Conservation (phyloP, 2,113 vertebrate species). For the Laticauda colubrina region DNA sequence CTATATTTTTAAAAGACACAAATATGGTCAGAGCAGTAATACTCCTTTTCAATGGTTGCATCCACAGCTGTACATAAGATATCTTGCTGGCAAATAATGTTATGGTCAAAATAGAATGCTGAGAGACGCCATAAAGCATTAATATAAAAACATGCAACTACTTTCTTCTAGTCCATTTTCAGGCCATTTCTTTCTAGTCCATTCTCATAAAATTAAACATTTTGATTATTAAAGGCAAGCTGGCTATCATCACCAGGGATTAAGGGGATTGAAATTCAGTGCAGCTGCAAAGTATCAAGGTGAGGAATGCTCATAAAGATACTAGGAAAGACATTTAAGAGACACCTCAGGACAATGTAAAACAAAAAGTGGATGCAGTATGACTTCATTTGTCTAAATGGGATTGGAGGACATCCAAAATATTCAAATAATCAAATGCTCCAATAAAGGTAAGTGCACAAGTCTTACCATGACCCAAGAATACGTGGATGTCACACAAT, state of each 20-base stretch:
- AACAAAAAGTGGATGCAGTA: constrained; percentile 16
- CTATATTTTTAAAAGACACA: background rate
- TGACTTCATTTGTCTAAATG: constrained; percentile 31
- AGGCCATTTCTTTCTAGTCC: background rate
- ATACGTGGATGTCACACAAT: constrained; percentile 7
- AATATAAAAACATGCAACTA: background rate
- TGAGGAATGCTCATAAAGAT: background rate
- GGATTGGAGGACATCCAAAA: constrained; percentile 35
- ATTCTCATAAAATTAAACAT: background rate
- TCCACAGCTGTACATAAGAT: background rate
- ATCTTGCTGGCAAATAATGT: background rate
- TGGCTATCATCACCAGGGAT: background rate
- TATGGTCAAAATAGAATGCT: background rate
- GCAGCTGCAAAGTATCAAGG: background rate
- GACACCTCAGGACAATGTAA: constrained; percentile 16
- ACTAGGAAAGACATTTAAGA: constrained; percentile 19
- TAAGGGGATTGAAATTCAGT: background rate
- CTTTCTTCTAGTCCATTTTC: background rate
- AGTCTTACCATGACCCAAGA: background rate
- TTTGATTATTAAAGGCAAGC: background rate
- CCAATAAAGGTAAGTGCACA: constrained; percentile 35
- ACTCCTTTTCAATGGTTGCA: background rate
- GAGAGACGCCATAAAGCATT: background rate
- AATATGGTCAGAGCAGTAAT: background rate
- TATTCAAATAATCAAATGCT: constrained; percentile 29